These are phyloP conservation scores for Elysia crispata DNA, from an alignment of 2,888 invertebrate species.

Conservation along the genomic window DNA sequence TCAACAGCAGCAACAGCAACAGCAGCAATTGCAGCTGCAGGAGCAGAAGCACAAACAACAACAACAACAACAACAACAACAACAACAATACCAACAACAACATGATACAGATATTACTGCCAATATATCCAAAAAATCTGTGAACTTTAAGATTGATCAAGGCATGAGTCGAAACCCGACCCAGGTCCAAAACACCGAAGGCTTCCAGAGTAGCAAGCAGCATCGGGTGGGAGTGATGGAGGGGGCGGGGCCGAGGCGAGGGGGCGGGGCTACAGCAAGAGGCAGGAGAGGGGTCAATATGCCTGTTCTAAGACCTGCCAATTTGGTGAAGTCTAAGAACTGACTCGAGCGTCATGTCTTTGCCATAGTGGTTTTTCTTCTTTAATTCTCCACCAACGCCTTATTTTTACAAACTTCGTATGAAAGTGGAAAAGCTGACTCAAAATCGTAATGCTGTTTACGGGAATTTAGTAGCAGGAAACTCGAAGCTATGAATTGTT, in stretches of 20 bases:
- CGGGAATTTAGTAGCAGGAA: too few relatives aligned
- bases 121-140: neutral
- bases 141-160: neutral
- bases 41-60: too few relatives aligned
- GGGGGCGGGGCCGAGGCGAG: constrained; percentile 1
- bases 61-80: too few relatives aligned
- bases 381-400: too few relatives aligned
- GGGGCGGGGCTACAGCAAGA: neutral
- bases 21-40: too few relatives aligned
- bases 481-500: too few relatives aligned
- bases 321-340: neutral
- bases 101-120: neutral
- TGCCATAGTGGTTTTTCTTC: too few relatives aligned
- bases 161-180: neutral
- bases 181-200: neutral
- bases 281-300: neutral
- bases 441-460: too few relatives aligned
- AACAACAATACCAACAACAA: too few relatives aligned
- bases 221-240: constrained; percentile 15
- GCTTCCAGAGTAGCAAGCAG: constrained; percentile 29
- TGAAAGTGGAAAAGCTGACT: too few relatives aligned
- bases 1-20: too few relatives aligned
- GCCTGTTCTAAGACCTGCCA: neutral
- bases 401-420: too few relatives aligned
- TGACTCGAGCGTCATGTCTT: neutral